phyloP scores from a whole-genome alignment of 2,113 vertebrate species.

The Phalacrocorax pelagicus region DNA sequence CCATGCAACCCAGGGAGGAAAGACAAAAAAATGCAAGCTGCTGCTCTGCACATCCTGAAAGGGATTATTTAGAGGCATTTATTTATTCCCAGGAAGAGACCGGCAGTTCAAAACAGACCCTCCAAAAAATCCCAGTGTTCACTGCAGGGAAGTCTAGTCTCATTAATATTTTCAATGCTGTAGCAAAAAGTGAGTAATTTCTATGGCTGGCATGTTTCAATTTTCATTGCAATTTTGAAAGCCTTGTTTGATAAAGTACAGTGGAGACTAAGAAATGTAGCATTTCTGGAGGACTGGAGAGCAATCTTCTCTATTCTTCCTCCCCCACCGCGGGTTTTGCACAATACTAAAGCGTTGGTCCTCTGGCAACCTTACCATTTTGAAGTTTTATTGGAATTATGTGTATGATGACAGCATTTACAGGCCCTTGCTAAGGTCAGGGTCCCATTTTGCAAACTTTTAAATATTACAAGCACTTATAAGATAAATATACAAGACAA shows the following conservation, averaged over 20 bases:
- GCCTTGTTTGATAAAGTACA: not conserved
- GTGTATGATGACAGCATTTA: conserved; percentile 9
- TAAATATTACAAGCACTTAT: conserved; percentile 27
- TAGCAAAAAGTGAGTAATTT: not conserved
- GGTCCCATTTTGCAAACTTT: conserved; percentile 19
- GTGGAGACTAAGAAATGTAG: not conserved
- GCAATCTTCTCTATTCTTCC: not conserved
- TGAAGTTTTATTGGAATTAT: conserved; percentile 9
- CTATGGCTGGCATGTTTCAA: not conserved
- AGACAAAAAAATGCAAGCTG: not conserved
- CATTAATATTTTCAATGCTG: not conserved
- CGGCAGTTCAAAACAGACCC: not conserved
- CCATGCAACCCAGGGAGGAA: not conserved
- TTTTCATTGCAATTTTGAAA: not conserved
- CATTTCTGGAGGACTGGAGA: not conserved
- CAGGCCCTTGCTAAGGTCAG: conserved; percentile 29
- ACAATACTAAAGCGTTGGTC: not conserved
- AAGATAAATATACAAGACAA: conserved; percentile 19
- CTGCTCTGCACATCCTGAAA: not conserved
- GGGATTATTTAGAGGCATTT: not conserved
- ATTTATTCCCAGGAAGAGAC: not conserved
- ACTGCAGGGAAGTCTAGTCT: not conserved
- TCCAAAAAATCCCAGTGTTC: not conserved
- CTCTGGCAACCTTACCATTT: not conserved
- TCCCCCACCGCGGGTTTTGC: not conserved